phyloP scores from a whole-genome alignment of 53 echinoderm and acorn worm genomes.

The Glandiceps talaboti region DNA sequence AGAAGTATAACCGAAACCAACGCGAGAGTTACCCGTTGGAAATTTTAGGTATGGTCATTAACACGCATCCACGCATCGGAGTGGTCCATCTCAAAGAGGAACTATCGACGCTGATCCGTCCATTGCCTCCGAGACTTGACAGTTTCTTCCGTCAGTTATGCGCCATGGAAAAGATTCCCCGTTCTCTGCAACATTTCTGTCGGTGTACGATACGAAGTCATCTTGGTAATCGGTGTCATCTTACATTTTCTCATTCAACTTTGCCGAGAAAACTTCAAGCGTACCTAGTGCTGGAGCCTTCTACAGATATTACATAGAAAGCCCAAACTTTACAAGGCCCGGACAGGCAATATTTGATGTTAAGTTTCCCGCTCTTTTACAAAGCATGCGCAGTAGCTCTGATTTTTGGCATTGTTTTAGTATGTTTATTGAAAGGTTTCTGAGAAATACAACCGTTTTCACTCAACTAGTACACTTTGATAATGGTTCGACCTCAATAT shows the following conservation, averaged over 20 bases:
- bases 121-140: neutral
- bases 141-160: neutral
- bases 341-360: too few species aligned
- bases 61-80: neutral
- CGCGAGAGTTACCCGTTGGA: neutral
- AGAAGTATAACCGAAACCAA: neutral
- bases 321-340: too few species aligned
- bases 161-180: neutral
- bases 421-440: too few species aligned
- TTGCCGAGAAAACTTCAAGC: neutral
- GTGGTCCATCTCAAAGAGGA: neutral
- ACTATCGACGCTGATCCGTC: neutral
- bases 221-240: neutral
- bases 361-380: too few species aligned
- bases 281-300: neutral
- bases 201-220: neutral
- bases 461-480: too few species aligned
- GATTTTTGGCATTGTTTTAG: too few species aligned
- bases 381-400: too few species aligned
- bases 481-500: too few species aligned
- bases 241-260: neutral
- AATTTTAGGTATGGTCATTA: neutral
- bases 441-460: too few species aligned
- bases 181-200: neutral
- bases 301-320: neutral